These are phyloP conservation scores for Penaeus japonicus DNA, from an alignment of 1,140 invertebrate species.

Conservation along the genomic window DNA sequence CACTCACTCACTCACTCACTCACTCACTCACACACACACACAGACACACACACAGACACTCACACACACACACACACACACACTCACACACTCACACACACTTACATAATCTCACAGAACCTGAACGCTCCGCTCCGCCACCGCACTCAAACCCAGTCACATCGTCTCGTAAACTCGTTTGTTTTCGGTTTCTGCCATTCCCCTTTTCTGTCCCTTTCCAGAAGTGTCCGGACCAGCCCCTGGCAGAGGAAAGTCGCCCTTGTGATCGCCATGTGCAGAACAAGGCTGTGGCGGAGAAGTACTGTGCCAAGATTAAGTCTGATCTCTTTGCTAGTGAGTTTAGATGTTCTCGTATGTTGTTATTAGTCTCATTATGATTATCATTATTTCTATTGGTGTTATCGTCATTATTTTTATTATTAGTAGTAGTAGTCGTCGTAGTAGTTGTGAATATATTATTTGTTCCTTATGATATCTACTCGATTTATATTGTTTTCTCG, in stretches of 20 bases:
- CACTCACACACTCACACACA: no score
- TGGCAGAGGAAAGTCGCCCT: constrained; percentile 63
- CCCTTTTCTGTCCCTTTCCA: constrained; percentile 12
- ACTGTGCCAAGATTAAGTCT: constrained; percentile 75
- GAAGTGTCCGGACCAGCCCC: constrained; percentile 49
- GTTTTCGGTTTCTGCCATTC: background rate
- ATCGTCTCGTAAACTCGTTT: no score
- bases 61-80: no score
- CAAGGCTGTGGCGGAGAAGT: constrained; percentile 73
- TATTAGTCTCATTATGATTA: background rate
- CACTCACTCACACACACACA: no score
- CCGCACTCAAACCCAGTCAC: background rate
- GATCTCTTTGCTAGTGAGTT: constrained; percentile 69
- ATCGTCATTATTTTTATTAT: background rate
- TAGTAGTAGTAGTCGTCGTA: background rate
- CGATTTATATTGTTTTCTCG: background rate
- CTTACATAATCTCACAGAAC: background rate
- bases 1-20: no score
- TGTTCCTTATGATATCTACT: no score
- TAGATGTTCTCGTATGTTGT: constrained; percentile 42
- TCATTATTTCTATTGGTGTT: background rate
- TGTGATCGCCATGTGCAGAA: constrained; percentile 77
- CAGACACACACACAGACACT: no score
- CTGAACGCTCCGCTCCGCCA: background rate
- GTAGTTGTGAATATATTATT: background rate